phyloP scores from a whole-genome alignment of 2,797 vertebrate species.

The Prionace glauca region DNA sequence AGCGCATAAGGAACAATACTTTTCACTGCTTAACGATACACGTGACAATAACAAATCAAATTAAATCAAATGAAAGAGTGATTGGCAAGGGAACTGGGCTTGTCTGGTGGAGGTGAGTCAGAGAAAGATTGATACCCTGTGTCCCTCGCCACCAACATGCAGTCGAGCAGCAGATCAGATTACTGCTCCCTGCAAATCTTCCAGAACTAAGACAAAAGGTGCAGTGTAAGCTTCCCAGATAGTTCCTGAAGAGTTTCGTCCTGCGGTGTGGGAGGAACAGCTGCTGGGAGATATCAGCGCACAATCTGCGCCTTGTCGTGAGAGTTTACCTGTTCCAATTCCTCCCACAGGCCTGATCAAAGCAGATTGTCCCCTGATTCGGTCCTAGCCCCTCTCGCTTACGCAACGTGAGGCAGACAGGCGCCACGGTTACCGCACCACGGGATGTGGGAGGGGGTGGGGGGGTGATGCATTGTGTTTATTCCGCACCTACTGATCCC shows the following conservation, averaged over 20 bases:
- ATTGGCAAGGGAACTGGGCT: too few species aligned
- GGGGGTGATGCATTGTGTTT: not conserved
- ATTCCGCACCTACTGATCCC: not conserved
- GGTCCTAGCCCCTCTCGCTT: not conserved
- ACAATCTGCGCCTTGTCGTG: not conserved
- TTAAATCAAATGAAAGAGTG: too few species aligned
- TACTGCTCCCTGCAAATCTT: not conserved
- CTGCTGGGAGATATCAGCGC: not conserved
- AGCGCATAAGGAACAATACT: too few species aligned
- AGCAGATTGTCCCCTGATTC: not conserved
- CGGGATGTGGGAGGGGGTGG: not conserved
- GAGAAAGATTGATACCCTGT: not conserved
- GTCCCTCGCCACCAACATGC: not conserved
- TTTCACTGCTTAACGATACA: too few species aligned
- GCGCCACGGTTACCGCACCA: not conserved
- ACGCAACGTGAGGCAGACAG: not conserved
- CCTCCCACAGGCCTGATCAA: not conserved
- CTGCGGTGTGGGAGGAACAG: not conserved
- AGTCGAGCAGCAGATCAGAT: not conserved
- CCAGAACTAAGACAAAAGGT: not conserved
- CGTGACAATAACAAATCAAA: too few species aligned
- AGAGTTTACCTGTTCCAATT: not conserved
- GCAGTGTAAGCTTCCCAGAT: too few species aligned
- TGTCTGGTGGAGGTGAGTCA: not conserved
- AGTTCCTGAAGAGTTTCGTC: not conserved